Evolutionary conservation across 1,140 invertebrate species (phyloP), one percentile per base, ranked within the genome.

Genomic region (Paramacrobiotus metropolitanus): DNA sequence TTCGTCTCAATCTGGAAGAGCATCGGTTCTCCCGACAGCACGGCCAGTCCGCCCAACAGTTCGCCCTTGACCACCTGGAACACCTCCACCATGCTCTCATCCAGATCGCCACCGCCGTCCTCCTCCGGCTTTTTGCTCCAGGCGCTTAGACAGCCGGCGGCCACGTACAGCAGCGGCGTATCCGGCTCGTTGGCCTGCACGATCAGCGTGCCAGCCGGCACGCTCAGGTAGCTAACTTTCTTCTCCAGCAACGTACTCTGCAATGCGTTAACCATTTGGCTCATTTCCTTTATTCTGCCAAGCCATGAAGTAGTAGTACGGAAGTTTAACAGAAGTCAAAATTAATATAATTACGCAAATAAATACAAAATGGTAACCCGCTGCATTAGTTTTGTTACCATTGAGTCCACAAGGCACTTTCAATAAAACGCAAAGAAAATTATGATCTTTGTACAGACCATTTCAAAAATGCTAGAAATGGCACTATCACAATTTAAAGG

Each of bases 1-100:
- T 55, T 55, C 4, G 48, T 55, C 24, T 28, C 15, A 24, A 55
- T 55, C 48, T 55, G 48, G 72, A 95, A 95, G 73, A 93, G 87
- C 66, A 87, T 91, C 0, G 89, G 87, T 73, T 97, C 93, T 2
- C 90, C 91, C 0, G 90, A 95, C 1, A 96, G 71, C 2, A 95
- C 87, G 1, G 88, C 86, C 29, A 97, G 74, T 40, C 86, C 88
- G 2, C 91, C 92, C 48, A 94, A 85, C 60, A 95, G 82, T 76
- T 96, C 90, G 1, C 91, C 91, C 48, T 55, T 55, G 48, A 20
- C 28, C 48, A 55, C 48, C 24, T 55, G 15, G 48, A 55, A 55
- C 15, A 55, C 15, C 24, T 55, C 48, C 15, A 55, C 28, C 48
- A 55, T 55, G 4, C 15, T 28, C 28, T 55, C 48, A 55, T 55